Base-by-base conservation (phyloP, 2,797 vertebrate species). In the Amniataba percoides region DNA sequence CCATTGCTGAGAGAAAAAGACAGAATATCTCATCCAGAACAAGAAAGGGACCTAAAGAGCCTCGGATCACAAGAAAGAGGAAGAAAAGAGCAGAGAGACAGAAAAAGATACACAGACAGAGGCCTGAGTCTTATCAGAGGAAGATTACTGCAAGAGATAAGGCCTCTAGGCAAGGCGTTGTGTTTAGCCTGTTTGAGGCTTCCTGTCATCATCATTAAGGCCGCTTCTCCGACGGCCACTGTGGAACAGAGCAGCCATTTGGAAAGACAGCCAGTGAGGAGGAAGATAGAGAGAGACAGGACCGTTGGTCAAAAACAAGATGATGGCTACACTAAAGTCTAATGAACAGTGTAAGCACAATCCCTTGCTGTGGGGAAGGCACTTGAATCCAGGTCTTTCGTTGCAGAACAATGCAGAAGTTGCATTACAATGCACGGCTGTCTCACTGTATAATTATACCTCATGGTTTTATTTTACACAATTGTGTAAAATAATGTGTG, bases 151-250 rank as follows among this genome's bases (percentile, higher is more conserved):
- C 69, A 23, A 45, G 77, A 90, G 94, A 94, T 95, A 94, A 92
- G 84, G 87, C 87, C 90, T 87, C 73, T 42, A 90, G 89, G 91
- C 90, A 49, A 93, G 89, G 87, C 88, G 84, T 84, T 67, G 74
- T 79, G 79, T 92, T 91, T 89, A 87, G 91, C 88, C 90, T 76
- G 89, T 89, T 93, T 82, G 83, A 92, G 78, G 87, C 90, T 92
- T 94, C 93, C 93, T 94, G 93, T 94, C 92, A 93, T 94, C 91
- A 93, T 93, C 93, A 94, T 93, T 93, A 93, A 84, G 85, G 85
- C 81, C 45, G 81, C 84, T 82, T 87, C 88, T 92, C 81, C 77
- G 76, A 90, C 16, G 65, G 85, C 83, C 84, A 80, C 81, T 71
- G 85, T 71, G 23, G 66, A 89, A 92, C 85, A 90, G 91, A 87